Base-by-base conservation (phyloP, 30 jellyfish, hydroid and myxozoan species). In the Sanderia malayensis region DNA sequence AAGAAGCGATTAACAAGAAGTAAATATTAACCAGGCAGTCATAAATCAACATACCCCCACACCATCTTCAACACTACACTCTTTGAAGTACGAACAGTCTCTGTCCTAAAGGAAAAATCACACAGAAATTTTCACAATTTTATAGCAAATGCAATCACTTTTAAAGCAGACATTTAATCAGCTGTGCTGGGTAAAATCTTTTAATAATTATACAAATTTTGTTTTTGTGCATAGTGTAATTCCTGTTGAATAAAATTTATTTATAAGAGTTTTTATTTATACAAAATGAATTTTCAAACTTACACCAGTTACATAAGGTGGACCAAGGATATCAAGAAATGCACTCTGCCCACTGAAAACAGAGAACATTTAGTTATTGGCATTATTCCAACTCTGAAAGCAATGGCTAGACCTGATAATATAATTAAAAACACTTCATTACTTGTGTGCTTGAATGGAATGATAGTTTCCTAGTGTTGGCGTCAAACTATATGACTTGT, bases 301-400 rank as follows among this genome's bases (percentile, higher is more conserved):
- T 80, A 80, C 84, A 73, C 84, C 93, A 9, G 84, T 68, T 15
- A 46, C 86, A 68, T 85, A 85, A 0, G 96, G 96, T 60, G 96
- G 96, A 69, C 87, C 92, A 10, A 85, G 87, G 11, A 85, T 70
- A 46, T 85, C 96, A 27, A 85, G 68, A 44, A 85, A 74, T 24
- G 96, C 96, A 0, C 92, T 92, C 24, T 70, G 92, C 0, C 96
- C 96, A 26, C 96, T 85, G 49, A 18, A 84, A 66, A 47, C 7
- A 49, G 41, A 1, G 6, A 57, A 37, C 1, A 34, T 58, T n/a
- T 20, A 0, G 31, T 61, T 0, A 17, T 59, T n/a, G 4, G 1
- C 52, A 37, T 4, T 4, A 37, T 37, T n/a, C n/a, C n/a, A 37
- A 37, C 52, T 37, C 52, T 4, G 13, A 37, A 37, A 37, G 6